Conservation (phyloP, 2,888 invertebrate species). For the Melanostoma mellinum region DNA sequence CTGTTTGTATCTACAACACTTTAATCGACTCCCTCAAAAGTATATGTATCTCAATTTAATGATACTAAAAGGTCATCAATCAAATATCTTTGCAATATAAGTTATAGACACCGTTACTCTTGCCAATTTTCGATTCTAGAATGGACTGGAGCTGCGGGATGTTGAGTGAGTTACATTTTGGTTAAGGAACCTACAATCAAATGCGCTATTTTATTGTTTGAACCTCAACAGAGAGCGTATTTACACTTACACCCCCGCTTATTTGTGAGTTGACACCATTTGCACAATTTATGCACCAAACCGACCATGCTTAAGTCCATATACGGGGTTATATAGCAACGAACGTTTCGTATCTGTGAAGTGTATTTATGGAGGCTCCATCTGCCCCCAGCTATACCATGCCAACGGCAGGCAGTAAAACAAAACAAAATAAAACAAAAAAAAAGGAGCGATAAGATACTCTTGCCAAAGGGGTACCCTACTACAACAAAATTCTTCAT, state of each 20-base stretch:
- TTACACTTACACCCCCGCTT: constrained; percentile 13
- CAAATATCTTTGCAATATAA: constrained; percentile 36
- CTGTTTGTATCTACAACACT: constrained; percentile 36
- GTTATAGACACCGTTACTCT: neutral
- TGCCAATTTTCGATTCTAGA: no score
- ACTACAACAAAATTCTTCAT: constrained; percentile 12
- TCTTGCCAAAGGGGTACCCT: constrained; percentile 39
- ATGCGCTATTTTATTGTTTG: no score
- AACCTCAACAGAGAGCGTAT: no score
- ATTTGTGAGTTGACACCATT: constrained; percentile 37
- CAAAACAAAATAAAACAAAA: constrained; percentile 6
- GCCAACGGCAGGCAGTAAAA: neutral
- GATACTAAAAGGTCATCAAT: constrained; percentile 57
- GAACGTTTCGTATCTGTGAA: neutral
- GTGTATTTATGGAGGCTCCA: constrained; percentile 39
- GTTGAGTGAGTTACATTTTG: no score
- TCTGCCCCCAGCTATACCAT: constrained; percentile 7
- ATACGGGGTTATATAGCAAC: neutral
- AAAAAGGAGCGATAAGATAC: constrained; percentile 29
- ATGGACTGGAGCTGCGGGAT: no score
- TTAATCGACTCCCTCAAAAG: constrained; percentile 50
- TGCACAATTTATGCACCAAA: constrained; percentile 61
- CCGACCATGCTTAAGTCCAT: constrained; percentile 52
- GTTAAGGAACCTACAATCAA: no score
- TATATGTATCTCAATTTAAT: constrained; percentile 30